Conservation (phyloP, 2,888 invertebrate species). For the Synanthedon vespiformis region DNA sequence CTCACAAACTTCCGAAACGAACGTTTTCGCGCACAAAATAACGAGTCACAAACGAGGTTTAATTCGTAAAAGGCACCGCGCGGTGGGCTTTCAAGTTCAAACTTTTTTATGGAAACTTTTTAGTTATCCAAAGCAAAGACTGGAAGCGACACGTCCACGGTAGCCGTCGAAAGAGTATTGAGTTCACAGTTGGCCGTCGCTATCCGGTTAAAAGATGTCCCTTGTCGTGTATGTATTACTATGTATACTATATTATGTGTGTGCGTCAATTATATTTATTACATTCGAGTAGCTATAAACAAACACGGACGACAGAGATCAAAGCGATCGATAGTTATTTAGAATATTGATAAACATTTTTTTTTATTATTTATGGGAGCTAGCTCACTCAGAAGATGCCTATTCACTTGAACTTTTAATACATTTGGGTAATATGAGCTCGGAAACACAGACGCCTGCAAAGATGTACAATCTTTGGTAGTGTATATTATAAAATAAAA, state of each 20-base stretch:
- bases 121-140: conserved; percentile 33
- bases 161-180: conserved; percentile 60
- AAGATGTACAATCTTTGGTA: too few species aligned
- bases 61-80: conserved; percentile 34
- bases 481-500: too few species aligned
- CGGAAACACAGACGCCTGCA: too few species aligned
- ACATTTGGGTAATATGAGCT: too few species aligned
- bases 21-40: conserved; percentile 22
- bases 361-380: not conserved
- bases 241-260: conserved; percentile 8
- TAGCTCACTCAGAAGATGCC: too few species aligned
- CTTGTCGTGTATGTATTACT: conserved; percentile 29
- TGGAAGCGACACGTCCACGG: conserved; percentile 51
- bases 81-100: conserved; percentile 4
- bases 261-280: conserved; percentile 67
- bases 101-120: conserved; percentile 15
- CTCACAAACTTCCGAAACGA: not conserved
- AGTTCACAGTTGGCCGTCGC: conserved; percentile 51
- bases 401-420: too few species aligned
- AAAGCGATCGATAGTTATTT: conserved; percentile 62
- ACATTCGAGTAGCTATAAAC: conserved; percentile 56
- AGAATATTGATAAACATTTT: conserved; percentile 28
- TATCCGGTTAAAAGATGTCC: conserved; percentile 39
- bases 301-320: conserved; percentile 48
- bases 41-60: conserved; percentile 30